phyloP scores from a whole-genome alignment of 2,888 invertebrate genomes.

The Parnassius mnemosyne region DNA sequence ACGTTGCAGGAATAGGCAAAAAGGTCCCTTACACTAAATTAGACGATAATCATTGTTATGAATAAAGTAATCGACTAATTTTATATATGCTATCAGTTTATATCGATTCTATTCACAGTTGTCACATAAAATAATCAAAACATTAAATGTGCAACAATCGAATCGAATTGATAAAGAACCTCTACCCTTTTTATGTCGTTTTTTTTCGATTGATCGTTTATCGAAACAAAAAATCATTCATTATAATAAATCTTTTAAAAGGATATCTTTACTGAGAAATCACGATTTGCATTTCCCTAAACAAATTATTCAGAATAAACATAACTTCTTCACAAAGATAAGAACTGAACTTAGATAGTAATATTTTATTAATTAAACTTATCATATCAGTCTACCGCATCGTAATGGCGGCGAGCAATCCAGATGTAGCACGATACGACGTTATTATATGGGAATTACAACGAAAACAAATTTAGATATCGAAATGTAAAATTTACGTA shows the following conservation, averaged over 20 bases:
- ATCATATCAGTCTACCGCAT: constrained; percentile 10
- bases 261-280: not conserved
- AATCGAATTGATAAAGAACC: too few relatives aligned
- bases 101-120: too few relatives aligned
- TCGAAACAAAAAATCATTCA: too few relatives aligned
- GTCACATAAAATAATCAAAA: too few relatives aligned
- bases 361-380: constrained; percentile 9
- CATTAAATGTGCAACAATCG: too few relatives aligned
- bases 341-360: not conserved
- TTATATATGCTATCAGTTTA: too few relatives aligned
- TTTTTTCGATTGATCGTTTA: too few relatives aligned
- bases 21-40: too few relatives aligned
- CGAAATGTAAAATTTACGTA: constrained; percentile 13
- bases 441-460: constrained; percentile 7
- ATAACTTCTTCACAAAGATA: constrained; percentile 10
- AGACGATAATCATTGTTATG: too few relatives aligned
- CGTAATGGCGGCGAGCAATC: constrained; percentile 4
- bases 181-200: too few relatives aligned
- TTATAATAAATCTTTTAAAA: not conserved
- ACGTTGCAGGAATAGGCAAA: too few relatives aligned
- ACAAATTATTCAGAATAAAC: constrained; percentile 4
- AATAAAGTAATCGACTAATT: too few relatives aligned
- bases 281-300: not conserved
- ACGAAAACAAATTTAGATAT: constrained; percentile 10
- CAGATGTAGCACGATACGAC: not conserved